These are phyloP conservation scores for Heliconius eleuchia DNA, from an alignment of 1,140 invertebrate species.

Conservation along the genomic window DNA sequence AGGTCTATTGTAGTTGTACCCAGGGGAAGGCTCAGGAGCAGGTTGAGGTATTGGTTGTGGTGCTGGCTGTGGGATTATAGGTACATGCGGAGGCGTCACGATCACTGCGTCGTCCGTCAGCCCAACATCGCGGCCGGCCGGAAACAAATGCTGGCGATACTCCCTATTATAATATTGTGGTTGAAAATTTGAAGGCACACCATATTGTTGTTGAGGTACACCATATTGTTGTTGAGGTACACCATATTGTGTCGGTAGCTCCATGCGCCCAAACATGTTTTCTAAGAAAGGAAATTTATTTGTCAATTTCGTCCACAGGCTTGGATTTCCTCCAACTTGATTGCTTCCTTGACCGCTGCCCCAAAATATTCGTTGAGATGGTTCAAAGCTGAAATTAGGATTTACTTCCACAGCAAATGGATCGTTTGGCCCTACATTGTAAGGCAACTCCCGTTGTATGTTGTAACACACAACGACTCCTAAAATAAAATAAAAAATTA, in stretches of 20 bases:
- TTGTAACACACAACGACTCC: conserved; percentile 61
- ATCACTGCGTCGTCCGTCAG: conserved; percentile 74
- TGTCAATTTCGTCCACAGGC: conserved; percentile 65
- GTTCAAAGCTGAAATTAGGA: conserved; percentile 53
- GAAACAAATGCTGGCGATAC: conserved; percentile 45
- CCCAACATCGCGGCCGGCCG: conserved; percentile 59
- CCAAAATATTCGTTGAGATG: conserved; percentile 69
- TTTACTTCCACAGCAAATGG: conserved; percentile 52
- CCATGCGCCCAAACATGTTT: conserved; percentile 70
- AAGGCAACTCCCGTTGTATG: conserved; percentile 58
- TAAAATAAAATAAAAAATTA: conserved; percentile 49
- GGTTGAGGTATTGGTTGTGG: conserved; percentile 43
- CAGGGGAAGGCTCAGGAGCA: conserved; percentile 45
- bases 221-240: conserved; percentile 11
- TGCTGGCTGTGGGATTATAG: conserved; percentile 41
- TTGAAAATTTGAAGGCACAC: conserved; percentile 41
- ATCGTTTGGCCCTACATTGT: conserved; percentile 59
- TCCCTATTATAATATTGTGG: conserved; percentile 45
- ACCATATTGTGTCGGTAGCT: conserved; percentile 58
- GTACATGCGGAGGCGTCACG: conserved; percentile 68
- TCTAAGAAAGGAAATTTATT: conserved; percentile 72
- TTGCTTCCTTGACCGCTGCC: conserved; percentile 62
- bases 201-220: conserved; percentile 33
- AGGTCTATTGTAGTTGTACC: conserved; percentile 70
- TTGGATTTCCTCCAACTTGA: conserved; percentile 71